These are phyloP conservation scores for Caenorhabditis uteleia DNA, from an alignment of 2,888 invertebrate genomes.

Conservation along the genomic window DNA sequence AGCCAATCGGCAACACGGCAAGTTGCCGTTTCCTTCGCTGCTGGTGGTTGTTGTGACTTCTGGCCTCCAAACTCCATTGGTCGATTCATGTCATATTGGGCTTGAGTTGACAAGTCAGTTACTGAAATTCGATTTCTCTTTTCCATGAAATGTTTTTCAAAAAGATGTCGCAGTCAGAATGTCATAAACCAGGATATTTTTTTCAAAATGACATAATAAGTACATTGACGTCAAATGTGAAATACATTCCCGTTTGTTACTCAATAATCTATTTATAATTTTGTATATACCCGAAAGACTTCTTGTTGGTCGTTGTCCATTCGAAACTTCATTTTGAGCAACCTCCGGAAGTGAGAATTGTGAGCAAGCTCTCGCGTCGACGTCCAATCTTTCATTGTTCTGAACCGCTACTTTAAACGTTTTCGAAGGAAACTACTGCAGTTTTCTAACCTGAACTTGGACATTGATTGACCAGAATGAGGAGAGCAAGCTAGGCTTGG, in stretches of 20 bases:
- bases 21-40: slow-evolving; percentile 25
- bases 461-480: slow-evolving; percentile 53
- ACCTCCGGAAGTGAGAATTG: slow-evolving; percentile 45
- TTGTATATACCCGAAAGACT: slow-evolving; percentile 41
- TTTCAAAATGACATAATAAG: too few relatives aligned
- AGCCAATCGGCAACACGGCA: slow-evolving; percentile 39
- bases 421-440: neutral
- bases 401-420: slow-evolving; percentile 10
- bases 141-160: neutral
- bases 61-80: slow-evolving; percentile 1
- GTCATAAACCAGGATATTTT: neutral
- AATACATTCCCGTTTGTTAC: too few relatives aligned
- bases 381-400: slow-evolving; percentile 40
- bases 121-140: slow-evolving; percentile 12
- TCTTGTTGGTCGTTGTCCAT: slow-evolving; percentile 19
- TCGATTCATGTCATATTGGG: neutral
- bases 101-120: slow-evolving; percentile 11
- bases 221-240: too few relatives aligned
- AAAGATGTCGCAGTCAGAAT: neutral
- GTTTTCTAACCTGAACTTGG: slow-evolving; percentile 36
- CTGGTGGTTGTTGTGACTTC: slow-evolving; percentile 18
- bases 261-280: too few relatives aligned
- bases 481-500: slow-evolving; percentile 50
- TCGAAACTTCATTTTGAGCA: slow-evolving; percentile 15
- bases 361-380: slow-evolving; percentile 38